phyloP scores from a whole-genome alignment of 2,797 vertebrate species.

The Odontamblyopus rebecca region DNA sequence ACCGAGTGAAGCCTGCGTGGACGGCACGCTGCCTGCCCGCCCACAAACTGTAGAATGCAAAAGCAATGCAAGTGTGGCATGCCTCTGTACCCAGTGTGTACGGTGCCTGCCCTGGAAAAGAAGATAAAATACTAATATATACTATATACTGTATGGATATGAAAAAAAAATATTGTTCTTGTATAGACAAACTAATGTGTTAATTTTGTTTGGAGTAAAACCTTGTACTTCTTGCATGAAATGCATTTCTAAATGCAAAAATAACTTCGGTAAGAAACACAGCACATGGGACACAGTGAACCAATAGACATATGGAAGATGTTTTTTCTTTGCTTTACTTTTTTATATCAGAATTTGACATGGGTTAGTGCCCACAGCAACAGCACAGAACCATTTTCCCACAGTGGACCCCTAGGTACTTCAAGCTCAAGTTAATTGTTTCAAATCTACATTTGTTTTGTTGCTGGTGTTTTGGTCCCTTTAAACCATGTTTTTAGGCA shows the following conservation, averaged over 20 bases:
- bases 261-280: slow-evolving; percentile 73
- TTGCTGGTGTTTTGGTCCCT: background rate
- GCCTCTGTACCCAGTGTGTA: slow-evolving; percentile 87
- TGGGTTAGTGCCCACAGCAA: slow-evolving; percentile 32
- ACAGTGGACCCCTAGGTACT: slow-evolving; percentile 18
- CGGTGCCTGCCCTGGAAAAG: slow-evolving; percentile 86
- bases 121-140: slow-evolving; percentile 61
- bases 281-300: slow-evolving; percentile 70
- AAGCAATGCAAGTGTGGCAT: slow-evolving; percentile 91
- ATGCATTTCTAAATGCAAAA: slow-evolving; percentile 80
- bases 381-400: slow-evolving; percentile 13
- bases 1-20: slow-evolving; percentile 71
- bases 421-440: slow-evolving; percentile 11
- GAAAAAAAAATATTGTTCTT: slow-evolving; percentile 51
- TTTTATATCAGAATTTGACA: slow-evolving; percentile 29
- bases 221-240: slow-evolving; percentile 90
- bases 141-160: slow-evolving; percentile 31
- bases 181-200: slow-evolving; percentile 85
- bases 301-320: slow-evolving; percentile 43
- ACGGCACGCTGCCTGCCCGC: slow-evolving; percentile 84
- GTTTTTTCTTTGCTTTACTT: slow-evolving; percentile 37
- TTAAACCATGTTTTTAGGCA: slow-evolving; percentile 10
- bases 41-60: slow-evolving; percentile 91
- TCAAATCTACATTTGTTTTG: slow-evolving; percentile 15
- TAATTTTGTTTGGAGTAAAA: slow-evolving; percentile 79